Evolutionary conservation across 2,888 invertebrate genomes (phyloP).

Genomic region (Tyria jacobaeae): DNA sequence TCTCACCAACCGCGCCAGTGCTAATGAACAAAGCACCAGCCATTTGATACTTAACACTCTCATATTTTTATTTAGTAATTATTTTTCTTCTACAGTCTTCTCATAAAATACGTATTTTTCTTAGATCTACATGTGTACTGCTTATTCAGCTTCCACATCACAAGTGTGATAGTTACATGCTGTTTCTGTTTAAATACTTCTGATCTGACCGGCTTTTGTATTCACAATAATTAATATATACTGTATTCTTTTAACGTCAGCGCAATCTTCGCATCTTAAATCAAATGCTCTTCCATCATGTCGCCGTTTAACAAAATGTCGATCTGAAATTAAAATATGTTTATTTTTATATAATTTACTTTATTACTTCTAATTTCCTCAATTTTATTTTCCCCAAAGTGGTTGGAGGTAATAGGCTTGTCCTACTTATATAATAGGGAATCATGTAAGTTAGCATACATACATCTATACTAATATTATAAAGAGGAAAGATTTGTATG

Average conservation of each 20-base stretch:
- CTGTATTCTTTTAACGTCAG: neutral
- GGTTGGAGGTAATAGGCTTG: too few relatives aligned
- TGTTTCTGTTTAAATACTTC: neutral
- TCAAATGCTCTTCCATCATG: neutral
- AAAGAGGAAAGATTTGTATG: too few relatives aligned
- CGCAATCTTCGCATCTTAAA: neutral
- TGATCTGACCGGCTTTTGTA: neutral
- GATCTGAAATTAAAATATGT: neutral
- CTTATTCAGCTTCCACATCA: neutral
- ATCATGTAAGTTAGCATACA: too few relatives aligned
- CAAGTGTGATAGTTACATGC: neutral
- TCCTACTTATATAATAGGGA: too few relatives aligned
- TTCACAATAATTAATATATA: neutral
- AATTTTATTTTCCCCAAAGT: too few relatives aligned
- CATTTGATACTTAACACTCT: slow-evolving; percentile 57
- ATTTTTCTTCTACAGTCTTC: slow-evolving; percentile 1
- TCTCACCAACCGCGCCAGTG: slow-evolving; percentile 65
- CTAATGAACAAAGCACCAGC: slow-evolving; percentile 71
- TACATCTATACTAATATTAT: too few relatives aligned
- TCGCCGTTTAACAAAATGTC: too few relatives aligned
- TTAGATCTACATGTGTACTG: neutral
- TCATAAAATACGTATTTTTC: neutral
- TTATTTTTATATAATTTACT: too few relatives aligned
- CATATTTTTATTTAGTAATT: slow-evolving; percentile 23
- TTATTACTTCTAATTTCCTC: too few relatives aligned